Evolutionary conservation across 2,113 vertebrate species (phyloP).

Genomic region (Irena cyanogastra): DNA sequence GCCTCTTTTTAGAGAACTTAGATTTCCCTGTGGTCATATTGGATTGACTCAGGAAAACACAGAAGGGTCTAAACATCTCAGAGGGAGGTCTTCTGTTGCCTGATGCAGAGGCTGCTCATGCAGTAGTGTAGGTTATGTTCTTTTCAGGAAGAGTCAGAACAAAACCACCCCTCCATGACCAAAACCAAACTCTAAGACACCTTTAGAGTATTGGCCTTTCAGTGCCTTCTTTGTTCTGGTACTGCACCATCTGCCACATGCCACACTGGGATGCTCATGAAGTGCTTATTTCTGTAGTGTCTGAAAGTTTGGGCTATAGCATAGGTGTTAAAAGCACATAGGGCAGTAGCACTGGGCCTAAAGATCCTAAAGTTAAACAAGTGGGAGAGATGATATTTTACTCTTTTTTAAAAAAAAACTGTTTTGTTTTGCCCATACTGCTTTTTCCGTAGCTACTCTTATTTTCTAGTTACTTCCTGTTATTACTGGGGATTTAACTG

Average conservation of each 20-base stretch:
- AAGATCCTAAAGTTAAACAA: background rate
- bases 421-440: background rate
- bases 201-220: background rate
- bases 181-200: background rate
- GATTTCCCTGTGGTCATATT: constrained; percentile 2
- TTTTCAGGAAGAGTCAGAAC: background rate
- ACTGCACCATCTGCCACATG: background rate
- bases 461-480: background rate
- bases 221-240: constrained; percentile 2
- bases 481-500: background rate
- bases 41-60: background rate
- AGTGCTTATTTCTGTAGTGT: background rate
- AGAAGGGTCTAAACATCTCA: background rate
- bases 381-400: background rate
- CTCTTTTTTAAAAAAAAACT: background rate
- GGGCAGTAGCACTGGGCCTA: background rate
- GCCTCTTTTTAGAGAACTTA: background rate
- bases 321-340: background rate
- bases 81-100: constrained; percentile 4
- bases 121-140: background rate
- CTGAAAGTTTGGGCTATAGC: background rate
- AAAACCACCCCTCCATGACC: background rate
- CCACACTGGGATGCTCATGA: background rate
- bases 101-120: background rate
- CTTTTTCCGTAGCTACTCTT: background rate